These are phyloP conservation scores for Cirrhinus molitorella DNA, from an alignment of 2,797 vertebrate genomes.

Conservation along the genomic window DNA sequence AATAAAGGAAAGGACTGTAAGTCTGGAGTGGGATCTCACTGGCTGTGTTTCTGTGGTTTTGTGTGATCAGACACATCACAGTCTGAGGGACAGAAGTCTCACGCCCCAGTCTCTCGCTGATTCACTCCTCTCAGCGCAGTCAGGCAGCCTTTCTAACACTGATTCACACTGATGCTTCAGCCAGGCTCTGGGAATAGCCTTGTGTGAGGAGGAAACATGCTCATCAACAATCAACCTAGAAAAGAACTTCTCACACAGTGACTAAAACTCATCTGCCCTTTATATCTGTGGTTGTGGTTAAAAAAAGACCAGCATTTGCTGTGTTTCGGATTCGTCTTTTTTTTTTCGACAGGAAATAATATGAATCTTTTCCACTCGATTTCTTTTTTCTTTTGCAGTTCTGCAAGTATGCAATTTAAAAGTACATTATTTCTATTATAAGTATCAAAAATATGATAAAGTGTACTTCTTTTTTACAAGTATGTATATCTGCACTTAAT, in stretches of 20 bases:
- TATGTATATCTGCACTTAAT: too few relatives aligned
- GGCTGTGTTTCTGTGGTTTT: background rate
- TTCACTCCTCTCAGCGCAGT: conserved; percentile 18
- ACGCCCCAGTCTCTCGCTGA: conserved; percentile 5
- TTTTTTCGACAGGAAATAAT: too few relatives aligned
- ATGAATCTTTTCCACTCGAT: background rate
- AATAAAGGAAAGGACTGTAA: background rate
- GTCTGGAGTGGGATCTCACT: conserved; percentile 6
- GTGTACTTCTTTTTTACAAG: background rate
- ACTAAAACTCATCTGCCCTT: background rate
- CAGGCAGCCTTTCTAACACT: conserved; percentile 26
- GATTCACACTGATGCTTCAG: conserved; percentile 32
- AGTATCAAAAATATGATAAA: too few relatives aligned
- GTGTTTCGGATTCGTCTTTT: background rate
- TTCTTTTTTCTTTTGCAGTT: background rate
- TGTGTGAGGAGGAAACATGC: background rate
- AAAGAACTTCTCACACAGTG: background rate
- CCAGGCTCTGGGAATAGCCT: conserved; percentile 28
- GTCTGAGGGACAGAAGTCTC: conserved; percentile 31
- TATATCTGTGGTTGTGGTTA: background rate
- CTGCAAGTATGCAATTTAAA: too few relatives aligned
- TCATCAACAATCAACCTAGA: background rate
- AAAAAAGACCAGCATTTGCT: background rate
- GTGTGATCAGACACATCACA: conserved; percentile 19
- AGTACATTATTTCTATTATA: too few relatives aligned